phyloP scores from a whole-genome alignment of 1,140 invertebrate species.

The Diabrotica undecimpunctata region DNA sequence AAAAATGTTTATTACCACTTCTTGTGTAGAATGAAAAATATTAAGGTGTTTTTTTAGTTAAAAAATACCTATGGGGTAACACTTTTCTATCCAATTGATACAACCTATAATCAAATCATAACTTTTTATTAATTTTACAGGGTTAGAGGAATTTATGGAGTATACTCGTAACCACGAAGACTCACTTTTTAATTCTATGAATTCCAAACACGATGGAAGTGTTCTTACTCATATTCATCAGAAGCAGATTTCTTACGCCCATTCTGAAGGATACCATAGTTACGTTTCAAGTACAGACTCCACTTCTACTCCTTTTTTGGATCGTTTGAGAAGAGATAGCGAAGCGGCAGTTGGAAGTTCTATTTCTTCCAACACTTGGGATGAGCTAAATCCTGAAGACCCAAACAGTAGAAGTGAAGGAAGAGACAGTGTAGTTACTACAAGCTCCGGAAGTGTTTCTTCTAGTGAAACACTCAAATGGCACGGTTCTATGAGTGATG shows the following conservation, averaged over 20 bases:
- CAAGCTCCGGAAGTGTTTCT: slow-evolving; percentile 65
- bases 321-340: slow-evolving; percentile 61
- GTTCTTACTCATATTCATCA: slow-evolving; percentile 61
- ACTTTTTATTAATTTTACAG: slow-evolving; percentile 21
- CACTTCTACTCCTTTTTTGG: slow-evolving; percentile 73
- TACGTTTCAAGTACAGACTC: slow-evolving; percentile 78
- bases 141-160: slow-evolving; percentile 47
- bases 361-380: slow-evolving; percentile 49
- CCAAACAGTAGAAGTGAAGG: slow-evolving; percentile 46
- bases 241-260: slow-evolving; percentile 73
- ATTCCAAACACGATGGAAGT: slow-evolving; percentile 36
- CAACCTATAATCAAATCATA: not conserved
- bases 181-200: slow-evolving; percentile 39
- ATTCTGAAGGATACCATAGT: slow-evolving; percentile 78
- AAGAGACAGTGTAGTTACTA: slow-evolving; percentile 67
- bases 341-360: slow-evolving; percentile 55
- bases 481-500: slow-evolving; percentile 75
- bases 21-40: too few species aligned
- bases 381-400: slow-evolving; percentile 49
- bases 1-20: too few species aligned
- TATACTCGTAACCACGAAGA: slow-evolving; percentile 52
- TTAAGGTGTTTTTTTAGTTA: too few species aligned
- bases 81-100: not conserved
- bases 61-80: too few species aligned
- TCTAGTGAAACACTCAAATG: slow-evolving; percentile 80